Conservation (phyloP, 2,797 vertebrate genomes). For the Pelodytes ibericus region DNA sequence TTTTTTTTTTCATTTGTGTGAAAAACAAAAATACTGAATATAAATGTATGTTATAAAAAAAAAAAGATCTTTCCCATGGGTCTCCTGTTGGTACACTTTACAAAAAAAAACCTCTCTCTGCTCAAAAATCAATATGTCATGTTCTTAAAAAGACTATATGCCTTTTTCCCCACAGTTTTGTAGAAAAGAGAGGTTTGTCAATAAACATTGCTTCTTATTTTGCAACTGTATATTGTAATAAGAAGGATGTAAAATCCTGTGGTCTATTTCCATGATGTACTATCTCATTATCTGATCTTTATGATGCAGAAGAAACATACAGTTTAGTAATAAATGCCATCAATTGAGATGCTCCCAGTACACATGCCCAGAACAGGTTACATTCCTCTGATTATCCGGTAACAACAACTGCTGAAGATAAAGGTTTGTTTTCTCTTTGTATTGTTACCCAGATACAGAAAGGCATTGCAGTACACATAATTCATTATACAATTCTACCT, state of each 20-base stretch:
- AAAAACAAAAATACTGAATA: slow-evolving; percentile 8
- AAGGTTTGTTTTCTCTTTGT: slow-evolving; percentile 42
- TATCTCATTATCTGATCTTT: slow-evolving; percentile 37
- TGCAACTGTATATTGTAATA: slow-evolving; percentile 30
- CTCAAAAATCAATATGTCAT: slow-evolving; percentile 1
- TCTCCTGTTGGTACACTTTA: not conserved
- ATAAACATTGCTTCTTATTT: slow-evolving; percentile 22
- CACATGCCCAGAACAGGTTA: slow-evolving; percentile 14
- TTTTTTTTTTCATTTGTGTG: not conserved
- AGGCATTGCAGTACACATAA: slow-evolving; percentile 45
- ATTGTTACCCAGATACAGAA: slow-evolving; percentile 38
- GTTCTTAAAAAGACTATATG: slow-evolving; percentile 28
- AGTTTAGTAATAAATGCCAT: slow-evolving; percentile 48
- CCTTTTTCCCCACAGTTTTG: slow-evolving; percentile 27
- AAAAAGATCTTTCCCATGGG: not conserved
- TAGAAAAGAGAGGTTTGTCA: slow-evolving; percentile 8
- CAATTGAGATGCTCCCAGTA: slow-evolving; percentile 31
- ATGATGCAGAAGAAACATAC: slow-evolving; percentile 27
- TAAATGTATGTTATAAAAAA: too few relatives aligned
- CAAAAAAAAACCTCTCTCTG: not conserved
- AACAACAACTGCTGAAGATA: slow-evolving; percentile 25
- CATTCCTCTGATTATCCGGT: slow-evolving; percentile 25
- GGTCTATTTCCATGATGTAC: slow-evolving; percentile 28
- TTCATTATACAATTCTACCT: slow-evolving; percentile 55
- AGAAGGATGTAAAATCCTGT: slow-evolving; percentile 11